Evolutionary conservation across 1,140 invertebrate species (phyloP).

Genomic region (Anastrepha ludens): DNA sequence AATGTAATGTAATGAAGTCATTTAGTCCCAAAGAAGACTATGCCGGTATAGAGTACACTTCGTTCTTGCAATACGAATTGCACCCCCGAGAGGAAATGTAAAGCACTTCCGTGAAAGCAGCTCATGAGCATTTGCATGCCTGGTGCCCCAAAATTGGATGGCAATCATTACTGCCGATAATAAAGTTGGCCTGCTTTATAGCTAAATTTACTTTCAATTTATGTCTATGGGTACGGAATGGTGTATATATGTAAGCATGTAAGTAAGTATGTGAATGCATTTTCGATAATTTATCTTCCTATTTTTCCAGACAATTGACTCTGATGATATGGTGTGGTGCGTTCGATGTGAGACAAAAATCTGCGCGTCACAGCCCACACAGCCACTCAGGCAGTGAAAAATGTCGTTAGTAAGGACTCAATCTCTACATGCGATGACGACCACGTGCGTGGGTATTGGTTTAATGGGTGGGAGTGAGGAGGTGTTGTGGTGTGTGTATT

Average conservation of each 20-base stretch:
- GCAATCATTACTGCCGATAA: not conserved
- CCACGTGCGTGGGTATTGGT: not conserved
- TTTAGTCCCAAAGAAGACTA: no score
- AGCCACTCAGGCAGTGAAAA: not conserved
- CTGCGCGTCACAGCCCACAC: not conserved
- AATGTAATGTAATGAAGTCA: no score
- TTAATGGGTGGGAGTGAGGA: not conserved
- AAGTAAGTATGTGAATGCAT: not conserved
- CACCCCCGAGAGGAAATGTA: no score
- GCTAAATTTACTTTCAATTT: not conserved
- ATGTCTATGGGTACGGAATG: not conserved
- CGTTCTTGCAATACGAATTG: no score
- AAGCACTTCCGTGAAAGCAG: no score
- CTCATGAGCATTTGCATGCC: not conserved
- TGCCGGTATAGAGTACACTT: no score
- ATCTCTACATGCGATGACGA: no score
- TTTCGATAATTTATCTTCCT: constrained; percentile 44
- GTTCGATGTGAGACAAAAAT: not conserved
- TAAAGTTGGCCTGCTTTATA: not conserved
- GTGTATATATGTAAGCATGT: not conserved
- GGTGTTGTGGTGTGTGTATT: not conserved
- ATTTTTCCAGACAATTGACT: constrained; percentile 72
- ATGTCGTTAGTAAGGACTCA: not conserved
- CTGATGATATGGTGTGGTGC: constrained; percentile 63
- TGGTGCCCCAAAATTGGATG: not conserved